Evolutionary conservation across 92 coral and sea anemone genomes (phyloP).

Genomic region (Hydrozoanthus gracilis): DNA sequence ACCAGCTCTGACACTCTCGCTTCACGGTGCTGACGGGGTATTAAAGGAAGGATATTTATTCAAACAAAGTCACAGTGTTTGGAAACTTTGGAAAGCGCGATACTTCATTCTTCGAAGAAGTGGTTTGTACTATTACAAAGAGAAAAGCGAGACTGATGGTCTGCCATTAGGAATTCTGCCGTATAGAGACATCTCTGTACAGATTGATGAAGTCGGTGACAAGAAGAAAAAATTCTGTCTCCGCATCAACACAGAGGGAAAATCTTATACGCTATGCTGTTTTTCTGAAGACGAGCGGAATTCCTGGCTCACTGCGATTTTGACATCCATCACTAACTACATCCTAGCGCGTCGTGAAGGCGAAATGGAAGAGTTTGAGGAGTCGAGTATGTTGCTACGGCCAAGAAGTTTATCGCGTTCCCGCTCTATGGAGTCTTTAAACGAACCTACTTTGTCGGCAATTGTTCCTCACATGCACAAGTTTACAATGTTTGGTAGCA

Average conservation of each 20-base stretch:
- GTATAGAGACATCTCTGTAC: constrained; percentile 81
- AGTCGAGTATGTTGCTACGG: constrained; percentile 23
- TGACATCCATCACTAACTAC: constrained; percentile 85
- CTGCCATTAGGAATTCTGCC: constrained; percentile 84
- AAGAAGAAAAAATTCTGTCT: constrained; percentile 82
- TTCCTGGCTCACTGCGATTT: constrained; percentile 90
- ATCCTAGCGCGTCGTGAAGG: constrained; percentile 77
- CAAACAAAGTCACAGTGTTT: constrained; percentile 91
- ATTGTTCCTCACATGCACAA: constrained; percentile 54
- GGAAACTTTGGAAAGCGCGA: constrained; percentile 97
- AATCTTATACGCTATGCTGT: constrained; percentile 81
- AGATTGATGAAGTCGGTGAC: constrained; percentile 90
- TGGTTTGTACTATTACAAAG: constrained; percentile 87
- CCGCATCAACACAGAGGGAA: constrained; percentile 85
- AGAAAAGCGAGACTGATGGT: constrained; percentile 80
- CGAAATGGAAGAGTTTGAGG: constrained; percentile 57
- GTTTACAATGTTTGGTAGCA: constrained; percentile 67
- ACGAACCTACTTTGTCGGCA: constrained; percentile 48
- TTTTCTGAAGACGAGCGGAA: constrained; percentile 96
- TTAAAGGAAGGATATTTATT: constrained; percentile 93
- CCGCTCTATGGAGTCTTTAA: constrained; percentile 73
- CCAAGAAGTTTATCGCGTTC: constrained; percentile 72
- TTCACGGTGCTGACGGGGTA: constrained; percentile 69
- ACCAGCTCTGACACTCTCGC: constrained; percentile 67
- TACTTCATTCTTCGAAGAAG: constrained; percentile 89